phyloP scores from a whole-genome alignment of 1,140 invertebrate genomes.

The Geopemphigus sp. region DNA sequence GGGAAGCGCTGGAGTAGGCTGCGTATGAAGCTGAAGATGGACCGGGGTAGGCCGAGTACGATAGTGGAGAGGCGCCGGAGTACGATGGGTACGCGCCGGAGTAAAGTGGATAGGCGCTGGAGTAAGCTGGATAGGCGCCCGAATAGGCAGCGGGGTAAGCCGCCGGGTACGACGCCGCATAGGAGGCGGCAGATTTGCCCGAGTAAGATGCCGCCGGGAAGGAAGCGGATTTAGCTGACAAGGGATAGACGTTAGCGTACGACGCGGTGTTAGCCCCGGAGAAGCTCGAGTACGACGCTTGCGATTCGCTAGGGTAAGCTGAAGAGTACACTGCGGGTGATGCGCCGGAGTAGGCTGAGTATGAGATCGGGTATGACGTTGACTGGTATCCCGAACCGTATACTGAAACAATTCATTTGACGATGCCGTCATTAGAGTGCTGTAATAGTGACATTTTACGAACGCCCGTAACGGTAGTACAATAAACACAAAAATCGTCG shows the following conservation, averaged over 20 bases:
- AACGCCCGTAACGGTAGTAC: no score
- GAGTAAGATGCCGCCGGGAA: neutral
- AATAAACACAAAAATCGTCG: no score
- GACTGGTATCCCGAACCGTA: neutral
- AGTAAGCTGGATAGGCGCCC: neutral
- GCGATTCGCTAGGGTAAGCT: neutral
- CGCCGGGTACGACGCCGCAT: no score
- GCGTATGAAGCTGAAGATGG: slow-evolving; percentile 19
- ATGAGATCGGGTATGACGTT: neutral
- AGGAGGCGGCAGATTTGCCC: neutral
- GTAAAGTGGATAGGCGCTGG: slow-evolving; percentile 7
- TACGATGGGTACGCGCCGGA: slow-evolving; percentile 8
- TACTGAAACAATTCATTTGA: neutral
- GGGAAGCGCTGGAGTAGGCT: neutral
- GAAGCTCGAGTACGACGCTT: neutral
- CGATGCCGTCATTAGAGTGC: no score
- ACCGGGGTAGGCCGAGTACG: neutral
- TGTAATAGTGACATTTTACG: no score
- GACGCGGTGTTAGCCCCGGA: neutral
- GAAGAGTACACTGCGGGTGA: neutral
- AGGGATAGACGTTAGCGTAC: neutral
- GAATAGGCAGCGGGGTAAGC: neutral
- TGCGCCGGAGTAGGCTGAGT: neutral
- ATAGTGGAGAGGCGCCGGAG: neutral
- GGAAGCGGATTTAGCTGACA: neutral